Evolutionary conservation across 2,888 invertebrate species (phyloP), one percentile per base, ranked within the genome.

Genomic region (Xestia ashworthii): DNA sequence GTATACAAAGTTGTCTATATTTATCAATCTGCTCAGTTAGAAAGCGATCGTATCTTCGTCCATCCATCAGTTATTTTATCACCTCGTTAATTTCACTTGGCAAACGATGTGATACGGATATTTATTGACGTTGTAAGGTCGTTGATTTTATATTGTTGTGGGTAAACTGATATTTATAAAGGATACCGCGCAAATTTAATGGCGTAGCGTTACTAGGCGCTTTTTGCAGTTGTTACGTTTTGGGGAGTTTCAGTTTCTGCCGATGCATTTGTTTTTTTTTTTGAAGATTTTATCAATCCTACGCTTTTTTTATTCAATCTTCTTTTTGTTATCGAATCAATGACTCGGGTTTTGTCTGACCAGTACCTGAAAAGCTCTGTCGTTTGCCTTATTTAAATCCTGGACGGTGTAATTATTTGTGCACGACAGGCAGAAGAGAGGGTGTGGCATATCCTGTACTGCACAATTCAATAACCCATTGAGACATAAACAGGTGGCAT

Each of bases 1-100:
- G 38, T n/a, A 16, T 11, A 60, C 41, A 46, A 76, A 48, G 25
- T 73, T 16, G 70, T 60, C 9, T 1, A 70, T 79, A 25, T 32
- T 62, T 60, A 83, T 80, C 48, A 73, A 80, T 76, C 8, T 65
- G 12, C 3, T 69, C 12, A 48, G n/a, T 68, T 80, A 83, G 83
- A 84, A 83, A 83, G 81, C 25, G 50, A 71, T 44, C 11, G 55
- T 72, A 55, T 84, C 73, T 73, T 53, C 41, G 3, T 41, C 38
- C n/a, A 72, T 70, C 53, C 62, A 25, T 76, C 68, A 55, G 6
- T 14, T 38, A 41, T 48, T 84, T 81, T 77, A 77, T 77, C 77
- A 77, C 77, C 81, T 53, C 50, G 83, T 70, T 80, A 58, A 83
- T 79, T 76, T 84, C 71, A 67, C 60, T 83, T 69, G 60, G 65